These are phyloP conservation scores for Oryctolagus cuniculus DNA, from an alignment of 2,113 vertebrate genomes.

Conservation along the genomic window DNA sequence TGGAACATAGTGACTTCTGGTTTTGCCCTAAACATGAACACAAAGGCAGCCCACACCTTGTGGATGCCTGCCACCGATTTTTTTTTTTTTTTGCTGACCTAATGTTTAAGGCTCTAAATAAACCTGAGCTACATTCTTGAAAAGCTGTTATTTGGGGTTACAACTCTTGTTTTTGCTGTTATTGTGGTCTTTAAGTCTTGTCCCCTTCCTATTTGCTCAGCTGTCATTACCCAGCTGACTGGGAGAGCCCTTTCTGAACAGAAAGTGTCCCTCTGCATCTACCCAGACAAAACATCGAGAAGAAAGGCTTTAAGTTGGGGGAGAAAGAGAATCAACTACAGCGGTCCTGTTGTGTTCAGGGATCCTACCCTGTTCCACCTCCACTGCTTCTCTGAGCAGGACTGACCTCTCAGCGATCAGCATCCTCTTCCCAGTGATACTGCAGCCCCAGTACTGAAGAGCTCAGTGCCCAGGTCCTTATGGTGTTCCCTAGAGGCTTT, in stretches of 20 bases:
- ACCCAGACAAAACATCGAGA: background rate
- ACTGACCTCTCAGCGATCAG: background rate
- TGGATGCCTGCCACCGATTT: background rate
- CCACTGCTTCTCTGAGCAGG: background rate
- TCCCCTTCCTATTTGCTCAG: background rate
- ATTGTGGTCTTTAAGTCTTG: background rate
- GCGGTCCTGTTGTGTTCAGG: background rate
- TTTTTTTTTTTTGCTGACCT: background rate
- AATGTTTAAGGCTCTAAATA: background rate
- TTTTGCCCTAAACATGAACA: background rate
- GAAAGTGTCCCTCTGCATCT: background rate
- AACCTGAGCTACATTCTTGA: background rate
- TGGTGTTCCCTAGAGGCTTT: background rate
- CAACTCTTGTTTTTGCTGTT: background rate
- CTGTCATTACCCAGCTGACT: background rate
- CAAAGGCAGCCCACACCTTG: background rate
- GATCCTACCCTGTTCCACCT: background rate
- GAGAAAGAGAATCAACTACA: background rate
- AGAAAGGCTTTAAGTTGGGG: background rate
- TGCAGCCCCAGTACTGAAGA: background rate
- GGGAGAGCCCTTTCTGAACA: background rate
- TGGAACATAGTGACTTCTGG: background rate
- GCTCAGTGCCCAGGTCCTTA: background rate
- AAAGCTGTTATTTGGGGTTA: background rate
- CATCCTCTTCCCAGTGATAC: background rate